A percentile compares a stretch with the other conserved stretches of the same genome.
Evolutionary conservation across 2,888 invertebrate genomes (phyloP).

Genomic region (Heteropelma amictum): DNA sequence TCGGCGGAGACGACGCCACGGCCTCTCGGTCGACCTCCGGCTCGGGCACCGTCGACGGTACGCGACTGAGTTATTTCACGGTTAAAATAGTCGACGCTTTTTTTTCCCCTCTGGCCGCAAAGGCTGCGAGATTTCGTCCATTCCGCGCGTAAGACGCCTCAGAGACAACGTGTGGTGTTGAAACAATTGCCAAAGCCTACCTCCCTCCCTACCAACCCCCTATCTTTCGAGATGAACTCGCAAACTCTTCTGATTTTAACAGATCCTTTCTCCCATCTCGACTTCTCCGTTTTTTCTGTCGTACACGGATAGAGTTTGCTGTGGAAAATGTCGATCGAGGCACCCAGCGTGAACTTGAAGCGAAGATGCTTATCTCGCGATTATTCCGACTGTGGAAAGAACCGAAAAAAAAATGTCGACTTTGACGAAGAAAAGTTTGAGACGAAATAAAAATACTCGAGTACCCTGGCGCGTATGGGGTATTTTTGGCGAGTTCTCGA

Average conservation of each 20-base stretch:
- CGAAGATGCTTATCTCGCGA: too few relatives aligned
- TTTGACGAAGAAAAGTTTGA: not conserved
- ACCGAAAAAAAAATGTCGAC: too few relatives aligned
- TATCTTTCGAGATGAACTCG: too few relatives aligned
- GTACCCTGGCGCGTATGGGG: not conserved
- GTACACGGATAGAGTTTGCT: not conserved
- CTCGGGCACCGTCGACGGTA: constrained; percentile 59
- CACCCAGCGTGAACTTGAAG: too few relatives aligned
- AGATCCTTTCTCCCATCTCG: constrained; percentile 13
- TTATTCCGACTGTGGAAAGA: too few relatives aligned
- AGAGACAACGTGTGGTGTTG: constrained; percentile 4
- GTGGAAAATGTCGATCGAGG: too few relatives aligned
- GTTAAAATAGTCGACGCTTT: constrained; percentile 73
- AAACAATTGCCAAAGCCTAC: constrained; percentile 30
- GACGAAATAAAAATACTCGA: not conserved
- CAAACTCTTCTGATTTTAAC: too few relatives aligned
- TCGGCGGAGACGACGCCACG: constrained; percentile 40
- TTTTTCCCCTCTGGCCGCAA: constrained; percentile 58
- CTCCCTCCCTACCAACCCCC: constrained; percentile 39
- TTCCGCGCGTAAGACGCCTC: constrained; percentile 29
- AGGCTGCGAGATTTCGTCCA: constrained; percentile 33
- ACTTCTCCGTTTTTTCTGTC: not conserved
- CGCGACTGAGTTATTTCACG: constrained; percentile 74
- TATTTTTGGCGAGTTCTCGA: not conserved
- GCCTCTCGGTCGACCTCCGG: constrained; percentile 49